These are phyloP conservation scores for Germaria angustata DNA, from an alignment of 2,888 invertebrate genomes.

Conservation along the genomic window DNA sequence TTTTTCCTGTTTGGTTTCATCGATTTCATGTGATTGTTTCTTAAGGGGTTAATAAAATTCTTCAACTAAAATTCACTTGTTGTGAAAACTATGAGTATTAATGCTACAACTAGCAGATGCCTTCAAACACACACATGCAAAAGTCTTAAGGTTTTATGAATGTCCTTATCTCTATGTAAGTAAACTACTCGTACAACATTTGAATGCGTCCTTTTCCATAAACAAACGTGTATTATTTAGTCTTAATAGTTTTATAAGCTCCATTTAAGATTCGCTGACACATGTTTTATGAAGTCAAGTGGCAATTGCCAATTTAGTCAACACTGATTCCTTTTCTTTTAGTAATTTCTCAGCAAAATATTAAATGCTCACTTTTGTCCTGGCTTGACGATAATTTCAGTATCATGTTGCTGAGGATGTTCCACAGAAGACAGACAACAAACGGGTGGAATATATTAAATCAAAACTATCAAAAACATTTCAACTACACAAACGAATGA, in stretches of 20 bases:
- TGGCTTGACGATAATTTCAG: conserved; percentile 26
- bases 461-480: conserved; percentile 73
- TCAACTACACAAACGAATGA: conserved; percentile 62
- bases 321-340: conserved; percentile 27
- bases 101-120: not conserved
- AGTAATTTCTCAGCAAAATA: conserved; percentile 5
- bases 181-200: not conserved
- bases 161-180: not conserved
- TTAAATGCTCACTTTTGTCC: conserved; percentile 24
- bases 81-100: not conserved
- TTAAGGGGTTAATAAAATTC: conserved; percentile 46
- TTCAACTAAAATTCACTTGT: conserved; percentile 40
- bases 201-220: conserved; percentile 9
- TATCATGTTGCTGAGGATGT: conserved; percentile 42
- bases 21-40: not conserved
- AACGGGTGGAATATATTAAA: conserved; percentile 71
- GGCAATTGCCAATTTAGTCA: conserved; percentile 70
- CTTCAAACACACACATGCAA: not conserved
- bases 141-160: not conserved
- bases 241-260: conserved; percentile 79
- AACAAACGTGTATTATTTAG: conserved; percentile 38
- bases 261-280: conserved; percentile 80
- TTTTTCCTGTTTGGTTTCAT: too few relatives aligned
- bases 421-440: conserved; percentile 33
- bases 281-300: conserved; percentile 78